Evolutionary conservation across 2,797 vertebrate genomes (phyloP).

Genomic region (Lagocephalus sceleratus): DNA sequence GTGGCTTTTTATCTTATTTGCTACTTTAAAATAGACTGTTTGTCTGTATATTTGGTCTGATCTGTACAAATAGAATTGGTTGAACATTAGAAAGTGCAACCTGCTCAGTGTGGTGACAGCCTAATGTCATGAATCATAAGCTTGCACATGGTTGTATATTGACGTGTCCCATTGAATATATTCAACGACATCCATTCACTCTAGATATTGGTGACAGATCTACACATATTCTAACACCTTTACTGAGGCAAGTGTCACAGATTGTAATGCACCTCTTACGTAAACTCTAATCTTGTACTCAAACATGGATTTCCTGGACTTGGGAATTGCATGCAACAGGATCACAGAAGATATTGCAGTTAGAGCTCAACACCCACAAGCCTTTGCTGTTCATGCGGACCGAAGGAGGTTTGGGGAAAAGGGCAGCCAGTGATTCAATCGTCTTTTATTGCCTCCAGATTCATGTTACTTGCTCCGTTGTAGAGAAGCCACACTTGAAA

Average conservation of each 20-base stretch:
- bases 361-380: slow-evolving; percentile 36
- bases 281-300: slow-evolving; percentile 1
- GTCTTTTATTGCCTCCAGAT: slow-evolving; percentile 76
- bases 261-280: too few relatives aligned
- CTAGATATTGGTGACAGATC: too few relatives aligned
- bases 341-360: slow-evolving; percentile 9
- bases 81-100: not conserved
- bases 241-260: too few relatives aligned
- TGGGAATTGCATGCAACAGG: slow-evolving; percentile 11
- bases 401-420: slow-evolving; percentile 35
- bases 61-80: not conserved
- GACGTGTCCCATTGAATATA: too few relatives aligned
- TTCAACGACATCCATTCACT: too few relatives aligned
- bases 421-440: slow-evolving; percentile 59
- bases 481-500: slow-evolving; percentile 69
- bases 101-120: not conserved
- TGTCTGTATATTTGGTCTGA: not conserved
- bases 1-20: slow-evolving; percentile 23
- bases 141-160: slow-evolving; percentile 2
- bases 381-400: slow-evolving; percentile 35
- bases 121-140: slow-evolving; percentile 16
- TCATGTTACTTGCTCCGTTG: slow-evolving; percentile 69
- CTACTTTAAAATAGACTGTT: slow-evolving; percentile 6
- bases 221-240: too few relatives aligned
- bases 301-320: slow-evolving; percentile 4